Evolutionary conservation across 2,888 invertebrate genomes (phyloP), one percentile per base, ranked within the genome.

Genomic region (Chalcosyrphus nemorum): DNA sequence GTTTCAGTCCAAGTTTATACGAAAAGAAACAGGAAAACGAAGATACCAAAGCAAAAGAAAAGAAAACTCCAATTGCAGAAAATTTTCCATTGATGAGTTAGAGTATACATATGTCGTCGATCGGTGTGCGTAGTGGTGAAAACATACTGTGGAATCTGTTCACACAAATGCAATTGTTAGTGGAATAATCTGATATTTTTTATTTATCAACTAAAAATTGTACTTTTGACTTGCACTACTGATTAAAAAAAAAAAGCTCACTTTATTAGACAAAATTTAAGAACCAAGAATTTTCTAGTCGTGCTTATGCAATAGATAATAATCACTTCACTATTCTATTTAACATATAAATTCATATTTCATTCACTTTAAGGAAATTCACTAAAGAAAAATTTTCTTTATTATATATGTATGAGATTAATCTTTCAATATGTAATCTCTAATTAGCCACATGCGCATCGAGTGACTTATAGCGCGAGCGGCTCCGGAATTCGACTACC

Each of bases 31-130:
- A 52, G 32, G 45, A 47, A 66, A 56, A 78, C 50, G 61, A 68
- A 78, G 38, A 81, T 35, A 54, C 59, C 9, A 43, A 54, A 68
- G 59, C 45, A 32, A 45, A 17, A 56, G 71, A 54, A 45, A 70
- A 43, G 17, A 57, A 75, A 45, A 66, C 19, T 27, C 41, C 5
- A 32, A 74, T 86, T 87, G 87, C 88, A 87, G 88, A 88, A 88
- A 88, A 88, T 88, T 88, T 88, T 88, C 88, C 88, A 88, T 88
- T 88, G 88, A 88, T 88, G 86, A 87, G 80, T 85, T 75, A 78
- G 56, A n/a, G n/a, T n/a, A n/a, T n/a, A n/a, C n/a, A n/a, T 56
- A 35, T 3, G 24, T 38, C 13, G 43, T 59, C 35, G 61, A 7
- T 27, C 13, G 43, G 38, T 66, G 59, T 66, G n/a, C n/a, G n/a